Evolutionary conservation across 2,888 invertebrate species (phyloP).

Genomic region (Mactromeris polynyma): DNA sequence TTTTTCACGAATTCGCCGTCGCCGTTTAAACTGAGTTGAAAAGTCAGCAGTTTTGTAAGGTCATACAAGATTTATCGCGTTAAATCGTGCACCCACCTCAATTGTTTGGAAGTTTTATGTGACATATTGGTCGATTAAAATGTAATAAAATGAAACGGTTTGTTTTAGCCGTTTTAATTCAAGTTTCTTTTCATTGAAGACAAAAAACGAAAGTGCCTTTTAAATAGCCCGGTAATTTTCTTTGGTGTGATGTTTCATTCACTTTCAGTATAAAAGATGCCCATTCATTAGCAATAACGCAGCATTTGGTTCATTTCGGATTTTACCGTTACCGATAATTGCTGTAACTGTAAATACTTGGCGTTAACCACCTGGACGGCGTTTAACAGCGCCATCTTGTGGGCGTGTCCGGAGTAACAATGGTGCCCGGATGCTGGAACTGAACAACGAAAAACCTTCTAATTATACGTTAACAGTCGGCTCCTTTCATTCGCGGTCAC

Average conservation of each 20-base stretch:
- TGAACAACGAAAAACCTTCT: conserved; percentile 28
- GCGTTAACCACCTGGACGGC: conserved; percentile 28
- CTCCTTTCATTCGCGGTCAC: conserved; percentile 59
- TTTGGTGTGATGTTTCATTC: background rate
- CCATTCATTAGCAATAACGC: background rate
- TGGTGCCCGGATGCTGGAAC: conserved; percentile 14
- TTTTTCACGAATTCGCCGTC: no score
- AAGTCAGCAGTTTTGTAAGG: background rate
- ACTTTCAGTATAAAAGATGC: background rate
- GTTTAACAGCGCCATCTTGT: conserved; percentile 7
- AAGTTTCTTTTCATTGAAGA: background rate
- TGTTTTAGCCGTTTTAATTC: background rate
- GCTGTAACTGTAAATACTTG: conserved; percentile 41
- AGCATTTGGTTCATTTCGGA: conserved; percentile 25
- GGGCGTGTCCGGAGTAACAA: conserved; percentile 41
- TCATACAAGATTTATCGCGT: background rate
- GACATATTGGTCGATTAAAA: conserved; percentile 2
- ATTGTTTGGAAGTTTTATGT: background rate
- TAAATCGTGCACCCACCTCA: background rate
- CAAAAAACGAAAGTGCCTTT: conserved; percentile 7
- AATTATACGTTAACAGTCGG: conserved; percentile 32
- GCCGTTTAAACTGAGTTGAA: no score
- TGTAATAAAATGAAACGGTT: conserved; percentile 3
- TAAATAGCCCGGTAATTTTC: conserved; percentile 16
- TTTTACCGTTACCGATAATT: conserved; percentile 17